These are phyloP conservation scores for Corydoras maculifer DNA, from an alignment of 2,113 vertebrate genomes.

Conservation along the genomic window DNA sequence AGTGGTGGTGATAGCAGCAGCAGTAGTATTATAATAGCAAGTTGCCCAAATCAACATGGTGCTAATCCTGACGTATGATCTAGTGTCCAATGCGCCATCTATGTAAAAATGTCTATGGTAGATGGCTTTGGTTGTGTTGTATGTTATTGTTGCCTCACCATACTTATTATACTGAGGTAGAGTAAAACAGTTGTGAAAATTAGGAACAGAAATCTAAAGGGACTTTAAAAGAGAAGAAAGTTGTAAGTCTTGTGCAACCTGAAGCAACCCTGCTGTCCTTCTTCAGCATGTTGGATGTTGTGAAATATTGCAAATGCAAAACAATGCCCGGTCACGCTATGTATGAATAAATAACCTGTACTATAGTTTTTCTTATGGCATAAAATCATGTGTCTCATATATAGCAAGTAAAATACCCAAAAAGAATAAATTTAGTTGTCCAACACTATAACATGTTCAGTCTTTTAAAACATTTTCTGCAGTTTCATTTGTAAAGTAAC, in stretches of 20 bases:
- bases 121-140: slow-evolving; percentile 2
- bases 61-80: too few species aligned
- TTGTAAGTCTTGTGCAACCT: slow-evolving; percentile 60
- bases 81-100: too few species aligned
- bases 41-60: too few species aligned
- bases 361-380: not conserved
- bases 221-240: slow-evolving; percentile 57
- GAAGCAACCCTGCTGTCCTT: slow-evolving; percentile 51
- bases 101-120: too few species aligned
- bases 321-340: slow-evolving; percentile 44
- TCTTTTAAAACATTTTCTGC: not conserved
- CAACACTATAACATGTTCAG: not conserved
- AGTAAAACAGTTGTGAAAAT: slow-evolving; percentile 17
- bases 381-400: not conserved
- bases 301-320: slow-evolving; percentile 57
- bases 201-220: slow-evolving; percentile 25
- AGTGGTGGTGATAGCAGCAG: too few species aligned
- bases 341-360: slow-evolving; percentile 16
- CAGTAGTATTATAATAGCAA: too few species aligned
- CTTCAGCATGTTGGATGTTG: slow-evolving; percentile 56
- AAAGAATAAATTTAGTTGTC: not conserved
- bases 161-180: slow-evolving; percentile 11
- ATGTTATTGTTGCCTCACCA: not conserved
- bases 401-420: not conserved
- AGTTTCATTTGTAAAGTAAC: not conserved